Percentiles rank a stretch among this genome's conserved stretches.
Evolutionary conservation across 2,797 vertebrate genomes (phyloP).

Genomic region (Chlorospingus semifuscus): DNA sequence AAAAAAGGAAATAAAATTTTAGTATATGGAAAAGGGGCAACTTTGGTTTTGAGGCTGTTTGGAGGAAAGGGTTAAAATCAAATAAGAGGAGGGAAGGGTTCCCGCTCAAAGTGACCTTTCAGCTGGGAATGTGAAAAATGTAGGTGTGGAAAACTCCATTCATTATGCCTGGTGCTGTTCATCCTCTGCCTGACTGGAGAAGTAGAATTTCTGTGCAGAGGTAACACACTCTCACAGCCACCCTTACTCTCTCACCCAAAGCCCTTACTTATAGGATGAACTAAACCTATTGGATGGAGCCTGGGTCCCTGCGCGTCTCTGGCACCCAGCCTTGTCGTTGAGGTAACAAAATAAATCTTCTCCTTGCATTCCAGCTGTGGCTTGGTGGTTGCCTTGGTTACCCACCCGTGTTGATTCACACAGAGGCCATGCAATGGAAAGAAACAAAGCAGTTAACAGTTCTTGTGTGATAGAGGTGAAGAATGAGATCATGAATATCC

Average conservation of each 20-base stretch:
- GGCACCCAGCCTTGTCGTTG: background rate
- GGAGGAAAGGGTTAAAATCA: background rate
- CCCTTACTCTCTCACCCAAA: too few relatives aligned
- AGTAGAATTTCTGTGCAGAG: background rate
- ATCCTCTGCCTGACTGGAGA: background rate
- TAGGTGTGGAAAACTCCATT: background rate
- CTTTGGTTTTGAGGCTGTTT: background rate
- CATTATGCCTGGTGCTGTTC: background rate
- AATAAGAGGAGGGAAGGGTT: background rate
- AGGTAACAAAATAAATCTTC: background rate
- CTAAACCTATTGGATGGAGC: background rate
- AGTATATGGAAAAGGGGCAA: background rate
- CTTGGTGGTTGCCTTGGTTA: background rate
- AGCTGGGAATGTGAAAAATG: background rate
- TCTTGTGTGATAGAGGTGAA: background rate
- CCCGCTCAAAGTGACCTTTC: background rate
- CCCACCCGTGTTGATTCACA: background rate
- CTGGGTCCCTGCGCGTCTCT: background rate
- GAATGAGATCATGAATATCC: background rate
- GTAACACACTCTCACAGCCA: background rate
- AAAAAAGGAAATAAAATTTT: background rate
- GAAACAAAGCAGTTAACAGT: background rate
- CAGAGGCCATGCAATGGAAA: background rate
- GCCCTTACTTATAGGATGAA: background rate
- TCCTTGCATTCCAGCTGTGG: background rate